Evolutionary conservation across 2,888 invertebrate species (phyloP), one percentile per base, ranked within the genome.

Genomic region (Esperia sulphurella): DNA sequence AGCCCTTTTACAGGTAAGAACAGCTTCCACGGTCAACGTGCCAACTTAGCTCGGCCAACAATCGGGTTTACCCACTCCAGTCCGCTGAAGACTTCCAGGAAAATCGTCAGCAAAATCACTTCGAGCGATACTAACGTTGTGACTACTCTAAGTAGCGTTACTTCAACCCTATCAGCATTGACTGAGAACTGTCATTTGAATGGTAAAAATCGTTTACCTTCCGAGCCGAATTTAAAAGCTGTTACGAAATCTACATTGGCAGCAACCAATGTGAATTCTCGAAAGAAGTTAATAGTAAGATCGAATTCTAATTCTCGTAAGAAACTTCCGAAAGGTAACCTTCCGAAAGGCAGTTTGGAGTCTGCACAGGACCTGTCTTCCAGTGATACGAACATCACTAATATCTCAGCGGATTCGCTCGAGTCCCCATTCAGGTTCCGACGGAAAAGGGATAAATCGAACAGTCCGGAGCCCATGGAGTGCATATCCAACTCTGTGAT

Each of bases 151-250:
- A 80, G 69, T 44, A 88, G 75, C 47, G 88, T 89, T 8, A 89
- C 84, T 0, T 83, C 89, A 1, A 87, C 88, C 0, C 49, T 89
- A 12, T 83, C 89, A 0, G 83, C 88, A 0, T 55, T 89, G 35
- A 89, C 89, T 0, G 89, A 89, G 49, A 89, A 89, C 63, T 89
- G 89, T 44, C 75, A 88, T 65, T 65, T 89, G 54, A 88, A 90
- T 55, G 87, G 86, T 41, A 89, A 88, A 55, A 85, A 84, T 45
- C 68, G 88, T 8, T 53, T 86, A 0, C 81, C 86, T 0, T 82
- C 87, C 1, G 88, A 90, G 45, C 81, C 84, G 12, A 89, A 85
- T 55, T 61, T 83, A 13, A 88, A 83, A 64, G 59, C 70, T 0
- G 71, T 58, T 0, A 58, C 73, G 0, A 71, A 75, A 41, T 49